These are phyloP conservation scores for Hippocampus zosterae DNA, from an alignment of 2,113 vertebrate genomes.

Conservation along the genomic window DNA sequence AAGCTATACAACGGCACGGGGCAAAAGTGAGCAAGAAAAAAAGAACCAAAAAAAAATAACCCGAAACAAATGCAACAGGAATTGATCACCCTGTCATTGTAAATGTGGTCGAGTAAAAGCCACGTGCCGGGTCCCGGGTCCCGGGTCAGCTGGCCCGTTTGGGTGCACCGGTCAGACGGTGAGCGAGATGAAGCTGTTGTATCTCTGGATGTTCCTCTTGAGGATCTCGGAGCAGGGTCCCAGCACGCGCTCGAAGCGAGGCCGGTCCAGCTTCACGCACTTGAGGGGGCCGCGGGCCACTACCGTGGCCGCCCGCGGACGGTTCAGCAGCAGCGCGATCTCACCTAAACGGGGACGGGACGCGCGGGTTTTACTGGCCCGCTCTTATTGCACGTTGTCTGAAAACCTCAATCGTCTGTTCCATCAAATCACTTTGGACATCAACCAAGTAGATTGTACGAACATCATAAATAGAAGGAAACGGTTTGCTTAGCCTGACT, in stretches of 20 bases:
- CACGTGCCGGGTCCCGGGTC: no score
- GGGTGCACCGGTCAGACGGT: slow-evolving; percentile 79
- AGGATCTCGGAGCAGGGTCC: slow-evolving; percentile 97
- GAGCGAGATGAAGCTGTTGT: slow-evolving; percentile 98
- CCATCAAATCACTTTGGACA: no score
- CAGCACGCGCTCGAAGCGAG: slow-evolving; percentile 92
- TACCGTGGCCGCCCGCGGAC: slow-evolving; percentile 90
- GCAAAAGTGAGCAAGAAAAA: slow-evolving; percentile 68
- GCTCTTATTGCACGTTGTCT: no score
- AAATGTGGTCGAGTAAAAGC: slow-evolving; percentile 36
- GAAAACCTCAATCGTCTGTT: no score
- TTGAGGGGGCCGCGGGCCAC: slow-evolving; percentile 91
- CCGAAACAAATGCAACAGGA: slow-evolving; percentile 51
- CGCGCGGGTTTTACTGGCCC: no score
- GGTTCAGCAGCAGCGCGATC: slow-evolving; percentile 88
- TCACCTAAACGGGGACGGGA: slow-evolving; percentile 74
- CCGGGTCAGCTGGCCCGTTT: not conserved
- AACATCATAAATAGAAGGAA: no score
- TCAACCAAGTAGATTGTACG: no score
- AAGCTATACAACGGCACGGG: slow-evolving; percentile 75
- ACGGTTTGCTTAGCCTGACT: no score
- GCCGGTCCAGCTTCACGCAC: slow-evolving; percentile 93
- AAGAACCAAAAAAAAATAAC: slow-evolving; percentile 36
- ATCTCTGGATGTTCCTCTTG: slow-evolving; percentile 96
- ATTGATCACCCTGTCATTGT: slow-evolving; percentile 40